Percentiles rank a stretch among this genome's conserved stretches.
Evolutionary conservation across 2,797 vertebrate genomes (phyloP).

Genomic region (Phataginus tetradactyla): DNA sequence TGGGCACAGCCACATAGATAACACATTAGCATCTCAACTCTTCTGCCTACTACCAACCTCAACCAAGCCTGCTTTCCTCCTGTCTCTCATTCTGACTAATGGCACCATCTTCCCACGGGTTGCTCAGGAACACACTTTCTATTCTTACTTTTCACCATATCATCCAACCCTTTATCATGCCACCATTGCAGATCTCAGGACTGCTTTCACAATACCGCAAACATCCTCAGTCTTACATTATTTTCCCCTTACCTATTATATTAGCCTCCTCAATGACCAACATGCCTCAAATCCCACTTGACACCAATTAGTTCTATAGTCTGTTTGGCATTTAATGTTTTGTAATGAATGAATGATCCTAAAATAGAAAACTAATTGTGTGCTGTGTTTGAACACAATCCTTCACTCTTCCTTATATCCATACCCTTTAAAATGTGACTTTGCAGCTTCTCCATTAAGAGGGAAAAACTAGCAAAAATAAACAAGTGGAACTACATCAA

Average conservation of each 20-base stretch:
- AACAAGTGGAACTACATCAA: neutral
- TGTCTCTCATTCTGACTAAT: neutral
- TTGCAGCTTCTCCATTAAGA: neutral
- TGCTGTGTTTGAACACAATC: neutral
- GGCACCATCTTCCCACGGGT: neutral
- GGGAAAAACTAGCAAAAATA: neutral
- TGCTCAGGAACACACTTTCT: neutral
- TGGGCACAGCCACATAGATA: neutral
- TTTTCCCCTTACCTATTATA: neutral
- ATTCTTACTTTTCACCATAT: neutral
- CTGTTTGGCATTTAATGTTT: neutral
- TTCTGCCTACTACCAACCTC: neutral
- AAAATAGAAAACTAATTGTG: conserved; percentile 1
- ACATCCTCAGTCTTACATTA: neutral
- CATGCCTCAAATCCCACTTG: neutral
- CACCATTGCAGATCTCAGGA: neutral
- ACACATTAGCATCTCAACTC: neutral
- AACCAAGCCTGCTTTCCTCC: neutral
- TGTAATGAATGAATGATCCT: neutral
- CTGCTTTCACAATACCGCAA: neutral
- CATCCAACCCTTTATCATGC: neutral
- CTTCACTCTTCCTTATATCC: neutral
- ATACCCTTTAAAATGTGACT: neutral
- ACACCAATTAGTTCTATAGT: neutral
- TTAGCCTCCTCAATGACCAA: neutral